These are phyloP conservation scores for Drosophila tsacasi DNA, from an alignment of 1,140 invertebrate genomes.

Conservation along the genomic window DNA sequence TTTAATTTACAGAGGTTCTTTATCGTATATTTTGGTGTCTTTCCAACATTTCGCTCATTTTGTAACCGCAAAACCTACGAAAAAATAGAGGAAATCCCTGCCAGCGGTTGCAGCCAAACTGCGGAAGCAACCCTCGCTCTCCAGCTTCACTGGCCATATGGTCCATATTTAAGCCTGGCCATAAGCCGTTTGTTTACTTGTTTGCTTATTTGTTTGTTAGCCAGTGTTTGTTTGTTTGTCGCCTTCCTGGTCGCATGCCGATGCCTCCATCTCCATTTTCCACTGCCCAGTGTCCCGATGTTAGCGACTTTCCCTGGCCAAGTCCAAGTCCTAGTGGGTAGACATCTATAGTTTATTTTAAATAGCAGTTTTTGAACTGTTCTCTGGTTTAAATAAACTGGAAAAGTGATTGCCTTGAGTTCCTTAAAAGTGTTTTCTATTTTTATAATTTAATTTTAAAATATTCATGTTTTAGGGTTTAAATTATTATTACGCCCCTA, in stretches of 20 bases:
- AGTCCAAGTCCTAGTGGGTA: neutral
- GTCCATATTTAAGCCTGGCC: conserved; percentile 48
- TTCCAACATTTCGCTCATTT: conserved; percentile 55
- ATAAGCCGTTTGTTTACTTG: conserved; percentile 53
- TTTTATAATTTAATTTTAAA: neutral
- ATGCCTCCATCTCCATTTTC: neutral
- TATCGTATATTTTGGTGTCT: conserved; percentile 2
- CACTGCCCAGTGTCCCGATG: neutral
- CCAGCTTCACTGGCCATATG: conserved; percentile 4
- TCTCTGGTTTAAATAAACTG: neutral
- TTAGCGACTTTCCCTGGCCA: neutral
- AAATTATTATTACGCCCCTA: neutral
- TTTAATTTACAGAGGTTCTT: neutral
- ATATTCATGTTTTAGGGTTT: neutral
- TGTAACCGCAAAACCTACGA: conserved; percentile 48
- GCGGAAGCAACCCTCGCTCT: conserved; percentile 2
- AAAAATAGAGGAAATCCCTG: neutral
- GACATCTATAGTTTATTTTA: too few relatives aligned
- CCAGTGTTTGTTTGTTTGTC: conserved; percentile 25
- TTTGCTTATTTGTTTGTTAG: conserved; percentile 15
- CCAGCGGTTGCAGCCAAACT: neutral
- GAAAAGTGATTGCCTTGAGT: neutral
- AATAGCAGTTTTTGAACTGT: neutral
- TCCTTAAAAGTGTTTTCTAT: neutral
- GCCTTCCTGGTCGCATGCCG: conserved; percentile 1